Conservation (phyloP, 2,113 vertebrate species). For the Penelope pileata region DNA sequence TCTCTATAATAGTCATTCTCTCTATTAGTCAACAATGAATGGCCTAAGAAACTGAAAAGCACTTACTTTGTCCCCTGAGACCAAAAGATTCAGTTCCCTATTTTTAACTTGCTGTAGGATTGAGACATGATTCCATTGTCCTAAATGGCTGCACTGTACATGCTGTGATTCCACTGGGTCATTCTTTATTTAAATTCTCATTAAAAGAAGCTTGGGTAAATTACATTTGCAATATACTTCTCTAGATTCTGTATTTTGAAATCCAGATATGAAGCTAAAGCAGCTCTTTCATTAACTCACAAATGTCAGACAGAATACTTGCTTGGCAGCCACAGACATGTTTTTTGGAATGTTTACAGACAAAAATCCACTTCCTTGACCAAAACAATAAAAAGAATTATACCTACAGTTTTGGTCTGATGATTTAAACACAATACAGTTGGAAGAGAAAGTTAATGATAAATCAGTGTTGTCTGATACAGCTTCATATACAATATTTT, state of each 20-base stretch:
- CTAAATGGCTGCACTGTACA: slow-evolving; percentile 1
- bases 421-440: neutral
- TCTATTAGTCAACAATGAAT: neutral
- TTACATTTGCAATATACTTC: slow-evolving; percentile 53
- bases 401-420: neutral
- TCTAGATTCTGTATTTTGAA: slow-evolving; percentile 19
- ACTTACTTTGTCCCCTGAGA: slow-evolving; percentile 7
- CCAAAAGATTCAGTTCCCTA: neutral
- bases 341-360: slow-evolving; percentile 29
- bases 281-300: slow-evolving; percentile 52
- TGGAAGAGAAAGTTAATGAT: neutral
- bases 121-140: slow-evolving; percentile 31
- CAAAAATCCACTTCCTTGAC: slow-evolving; percentile 34
- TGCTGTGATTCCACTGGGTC: slow-evolving; percentile 53
- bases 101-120: slow-evolving; percentile 18
- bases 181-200: slow-evolving; percentile 66
- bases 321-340: neutral
- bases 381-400: slow-evolving; percentile 39
- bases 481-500: neutral
- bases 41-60: neutral
- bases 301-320: slow-evolving; percentile 22
- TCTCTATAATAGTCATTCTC: neutral
- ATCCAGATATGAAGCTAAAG: slow-evolving; percentile 16
- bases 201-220: slow-evolving; percentile 47
- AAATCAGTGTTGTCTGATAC: neutral